Conservation (phyloP, 2,888 invertebrate genomes). For the Diploptera punctata region DNA sequence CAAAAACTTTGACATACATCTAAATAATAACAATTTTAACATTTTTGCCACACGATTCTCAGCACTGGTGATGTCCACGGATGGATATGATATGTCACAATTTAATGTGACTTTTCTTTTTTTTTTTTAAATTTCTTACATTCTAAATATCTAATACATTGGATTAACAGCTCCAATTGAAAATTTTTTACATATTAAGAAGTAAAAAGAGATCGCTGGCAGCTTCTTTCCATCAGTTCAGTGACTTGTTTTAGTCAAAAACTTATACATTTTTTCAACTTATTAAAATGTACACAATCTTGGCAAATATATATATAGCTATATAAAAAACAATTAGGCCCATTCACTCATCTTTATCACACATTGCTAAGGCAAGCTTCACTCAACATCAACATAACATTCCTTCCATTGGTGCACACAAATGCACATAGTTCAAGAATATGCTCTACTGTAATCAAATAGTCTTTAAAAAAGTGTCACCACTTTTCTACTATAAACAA, state of each 20-base stretch:
- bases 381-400: conserved; percentile 36
- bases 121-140: background rate
- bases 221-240: conserved; percentile 29
- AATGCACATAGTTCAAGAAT: conserved; percentile 14
- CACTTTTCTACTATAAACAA: conserved; percentile 21
- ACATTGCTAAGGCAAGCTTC: conserved; percentile 42
- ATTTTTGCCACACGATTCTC: conserved; percentile 10
- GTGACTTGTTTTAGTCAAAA: conserved; percentile 15
- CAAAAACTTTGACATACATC: conserved; percentile 16
- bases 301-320: conserved; percentile 38
- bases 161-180: too few species aligned
- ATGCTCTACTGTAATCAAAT: conserved; percentile 1
- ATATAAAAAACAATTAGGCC: conserved; percentile 43
- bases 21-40: conserved; percentile 11
- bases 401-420: background rate
- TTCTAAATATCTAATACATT: conserved; percentile 5
- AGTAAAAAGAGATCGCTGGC: conserved; percentile 26
- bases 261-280: conserved; percentile 34
- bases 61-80: conserved; percentile 21
- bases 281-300: conserved; percentile 38
- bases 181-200: conserved; percentile 20
- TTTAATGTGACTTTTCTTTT: background rate
- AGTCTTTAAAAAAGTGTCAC: background rate
- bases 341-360: conserved; percentile 40
- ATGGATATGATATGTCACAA: conserved; percentile 32